These are phyloP conservation scores for Lethenteron camtschaticum DNA, from an alignment of 2,113 vertebrate species.

Conservation along the genomic window DNA sequence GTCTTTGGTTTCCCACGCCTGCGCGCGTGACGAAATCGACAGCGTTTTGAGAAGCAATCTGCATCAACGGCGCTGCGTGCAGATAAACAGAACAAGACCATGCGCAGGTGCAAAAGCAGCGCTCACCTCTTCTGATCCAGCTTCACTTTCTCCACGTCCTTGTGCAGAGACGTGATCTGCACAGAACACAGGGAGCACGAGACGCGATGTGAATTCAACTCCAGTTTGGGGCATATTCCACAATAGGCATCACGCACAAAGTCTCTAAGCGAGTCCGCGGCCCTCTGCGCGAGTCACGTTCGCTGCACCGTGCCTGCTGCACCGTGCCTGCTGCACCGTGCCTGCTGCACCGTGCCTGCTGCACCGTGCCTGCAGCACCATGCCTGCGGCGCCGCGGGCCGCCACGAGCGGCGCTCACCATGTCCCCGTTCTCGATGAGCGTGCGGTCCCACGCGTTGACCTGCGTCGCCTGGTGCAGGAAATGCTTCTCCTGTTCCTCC, in stretches of 20 bases:
- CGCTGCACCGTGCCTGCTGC: background rate
- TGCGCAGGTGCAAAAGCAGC: background rate
- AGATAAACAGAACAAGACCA: background rate
- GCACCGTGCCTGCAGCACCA: background rate
- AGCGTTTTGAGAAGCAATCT: too few relatives aligned
- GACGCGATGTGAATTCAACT: too few relatives aligned
- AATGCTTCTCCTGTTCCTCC: slow-evolving; percentile 85
- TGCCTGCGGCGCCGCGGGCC: background rate
- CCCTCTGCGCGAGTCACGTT: too few relatives aligned
- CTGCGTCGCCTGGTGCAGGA: slow-evolving; percentile 78
- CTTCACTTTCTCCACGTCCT: slow-evolving; percentile 95
- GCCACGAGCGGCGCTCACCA: slow-evolving; percentile 19
- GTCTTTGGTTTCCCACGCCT: too few relatives aligned
- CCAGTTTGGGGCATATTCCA: too few relatives aligned
- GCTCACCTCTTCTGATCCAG: slow-evolving; percentile 61
- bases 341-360: background rate
- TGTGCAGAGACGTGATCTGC: slow-evolving; percentile 59
- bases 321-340: background rate
- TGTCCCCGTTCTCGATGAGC: slow-evolving; percentile 75
- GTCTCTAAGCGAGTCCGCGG: too few relatives aligned
- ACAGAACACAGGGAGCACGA: slow-evolving; percentile 4
- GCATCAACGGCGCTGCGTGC: too few relatives aligned
- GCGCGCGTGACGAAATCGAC: too few relatives aligned
- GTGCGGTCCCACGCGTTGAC: slow-evolving; percentile 82
- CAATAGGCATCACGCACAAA: too few relatives aligned